Conservation (phyloP, 2,113 vertebrate genomes). For the Machaerirhynchus nigripectus region DNA sequence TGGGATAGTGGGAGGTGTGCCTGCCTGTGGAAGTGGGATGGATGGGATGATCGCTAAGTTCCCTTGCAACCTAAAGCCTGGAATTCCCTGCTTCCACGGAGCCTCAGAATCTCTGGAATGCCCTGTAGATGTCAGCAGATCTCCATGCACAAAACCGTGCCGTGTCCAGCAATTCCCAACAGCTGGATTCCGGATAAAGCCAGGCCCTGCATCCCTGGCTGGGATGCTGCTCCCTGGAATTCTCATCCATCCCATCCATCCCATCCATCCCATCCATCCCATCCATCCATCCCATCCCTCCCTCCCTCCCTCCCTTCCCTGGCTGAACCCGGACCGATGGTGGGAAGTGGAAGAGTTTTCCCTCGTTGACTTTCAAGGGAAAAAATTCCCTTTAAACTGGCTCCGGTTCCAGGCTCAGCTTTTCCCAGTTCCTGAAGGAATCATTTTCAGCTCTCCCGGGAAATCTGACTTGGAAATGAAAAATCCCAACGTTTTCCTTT, state of each 20-base stretch:
- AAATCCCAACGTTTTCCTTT: rapidly evolving
- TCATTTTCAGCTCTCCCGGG: rapidly evolving
- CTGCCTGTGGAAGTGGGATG: not conserved
- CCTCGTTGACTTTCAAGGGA: not conserved
- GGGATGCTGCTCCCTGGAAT: no score
- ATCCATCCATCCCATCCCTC: not conserved
- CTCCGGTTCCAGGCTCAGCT: not conserved
- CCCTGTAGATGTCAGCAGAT: conserved; percentile 51
- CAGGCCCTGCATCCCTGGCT: no score
- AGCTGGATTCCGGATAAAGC: rapidly evolving
- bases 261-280: not conserved
- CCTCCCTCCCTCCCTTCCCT: no score
- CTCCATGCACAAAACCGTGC: rapidly evolving
- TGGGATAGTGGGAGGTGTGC: not conserved
- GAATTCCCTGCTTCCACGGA: not conserved
- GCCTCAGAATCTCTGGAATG: not conserved
- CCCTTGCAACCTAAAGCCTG: no score
- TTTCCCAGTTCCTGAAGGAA: not conserved
- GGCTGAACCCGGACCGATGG: no score
- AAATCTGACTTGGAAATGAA: not conserved
- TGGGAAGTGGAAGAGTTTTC: not conserved
- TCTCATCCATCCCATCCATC: not conserved
- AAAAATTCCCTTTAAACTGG: not conserved
- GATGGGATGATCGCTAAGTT: not conserved
- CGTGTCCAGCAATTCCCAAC: rapidly evolving